Evolutionary conservation across 2,797 vertebrate genomes (phyloP).

Genomic region (Nyctibius grandis): DNA sequence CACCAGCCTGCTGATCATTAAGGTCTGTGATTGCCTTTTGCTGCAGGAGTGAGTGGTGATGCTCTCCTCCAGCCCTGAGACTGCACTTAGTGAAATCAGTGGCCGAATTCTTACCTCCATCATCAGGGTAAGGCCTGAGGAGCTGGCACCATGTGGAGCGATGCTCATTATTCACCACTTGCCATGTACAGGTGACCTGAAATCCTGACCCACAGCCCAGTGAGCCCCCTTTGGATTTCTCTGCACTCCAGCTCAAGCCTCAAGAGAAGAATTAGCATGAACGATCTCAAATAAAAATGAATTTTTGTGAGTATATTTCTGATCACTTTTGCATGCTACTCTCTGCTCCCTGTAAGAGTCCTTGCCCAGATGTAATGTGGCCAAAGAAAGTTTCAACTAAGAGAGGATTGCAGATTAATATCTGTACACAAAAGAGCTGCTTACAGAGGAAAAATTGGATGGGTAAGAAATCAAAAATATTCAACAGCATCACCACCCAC

Average conservation of each 20-base stretch:
- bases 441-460: not conserved
- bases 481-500: not conserved
- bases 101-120: not conserved
- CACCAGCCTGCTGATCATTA: not conserved
- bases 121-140: not conserved
- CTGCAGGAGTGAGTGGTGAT: not conserved
- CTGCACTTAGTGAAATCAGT: not conserved
- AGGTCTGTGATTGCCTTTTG: not conserved
- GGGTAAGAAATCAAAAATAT: not conserved
- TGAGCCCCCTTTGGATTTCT: not conserved
- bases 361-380: not conserved
- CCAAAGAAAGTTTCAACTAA: not conserved
- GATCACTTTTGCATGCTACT: not conserved
- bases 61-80: not conserved
- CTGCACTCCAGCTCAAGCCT: not conserved
- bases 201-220: slow-evolving; percentile 13
- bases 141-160: not conserved
- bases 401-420: not conserved
- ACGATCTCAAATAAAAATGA: not conserved
- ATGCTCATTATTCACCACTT: slow-evolving; percentile 11
- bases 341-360: not conserved
- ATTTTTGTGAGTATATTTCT: not conserved
- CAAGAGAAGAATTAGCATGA: slow-evolving; percentile 2
- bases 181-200: not conserved
- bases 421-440: not conserved